A percentile compares a stretch with the other conserved stretches of the same genome.
These are phyloP conservation scores for Rhodophaea formosa DNA, from an alignment of 2,888 invertebrate species.

Conservation along the genomic window DNA sequence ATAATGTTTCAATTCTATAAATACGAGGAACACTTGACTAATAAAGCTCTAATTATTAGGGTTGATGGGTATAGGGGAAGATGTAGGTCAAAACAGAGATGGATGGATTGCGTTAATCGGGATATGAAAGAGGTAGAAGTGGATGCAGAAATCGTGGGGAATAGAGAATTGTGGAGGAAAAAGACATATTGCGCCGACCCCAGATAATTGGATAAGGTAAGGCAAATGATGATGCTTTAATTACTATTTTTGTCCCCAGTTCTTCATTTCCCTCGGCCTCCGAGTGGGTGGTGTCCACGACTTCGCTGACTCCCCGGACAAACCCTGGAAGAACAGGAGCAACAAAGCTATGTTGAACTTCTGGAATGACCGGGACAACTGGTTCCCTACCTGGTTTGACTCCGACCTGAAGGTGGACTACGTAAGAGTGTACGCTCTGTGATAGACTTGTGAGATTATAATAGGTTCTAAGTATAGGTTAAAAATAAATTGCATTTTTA, in stretches of 20 bases:
- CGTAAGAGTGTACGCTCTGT: slow-evolving; percentile 81
- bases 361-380: slow-evolving; percentile 80
- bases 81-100: no score
- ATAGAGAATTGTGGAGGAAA: no score
- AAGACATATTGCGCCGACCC: no score
- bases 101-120: no score
- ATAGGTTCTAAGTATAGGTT: not conserved
- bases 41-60: no score
- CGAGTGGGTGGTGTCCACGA: slow-evolving; percentile 89
- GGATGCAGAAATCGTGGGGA: no score
- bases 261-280: slow-evolving; percentile 88
- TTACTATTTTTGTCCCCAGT: slow-evolving; percentile 63
- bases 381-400: slow-evolving; percentile 84
- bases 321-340: slow-evolving; percentile 88
- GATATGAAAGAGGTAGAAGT: no score
- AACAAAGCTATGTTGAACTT: slow-evolving; percentile 84
- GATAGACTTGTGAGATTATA: slow-evolving; percentile 19
- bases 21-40: no score
- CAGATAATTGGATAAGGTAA: no score
- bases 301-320: slow-evolving; percentile 84
- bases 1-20: no score
- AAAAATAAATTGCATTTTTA: not conserved
- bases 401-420: slow-evolving; percentile 81
- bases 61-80: no score
- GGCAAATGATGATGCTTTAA: no score